Percentiles rank a stretch among this genome's conserved stretches.
Evolutionary conservation across 2,888 invertebrate genomes (phyloP).

Genomic region (Zelleria hepariella): DNA sequence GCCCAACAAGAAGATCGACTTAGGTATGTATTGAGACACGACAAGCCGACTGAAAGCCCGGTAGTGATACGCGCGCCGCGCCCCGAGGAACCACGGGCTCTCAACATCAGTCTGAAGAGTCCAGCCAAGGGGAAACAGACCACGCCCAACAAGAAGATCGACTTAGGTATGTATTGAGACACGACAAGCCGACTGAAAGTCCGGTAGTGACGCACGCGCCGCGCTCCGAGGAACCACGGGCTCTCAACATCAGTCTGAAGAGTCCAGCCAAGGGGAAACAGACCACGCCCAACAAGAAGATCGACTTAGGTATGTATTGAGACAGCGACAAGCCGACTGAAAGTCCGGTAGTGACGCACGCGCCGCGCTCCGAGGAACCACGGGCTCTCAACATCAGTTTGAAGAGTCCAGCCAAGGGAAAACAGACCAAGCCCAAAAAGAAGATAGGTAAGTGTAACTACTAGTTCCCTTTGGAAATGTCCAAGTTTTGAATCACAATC

Average conservation of each 20-base stretch:
- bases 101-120: constrained; percentile 48
- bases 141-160: constrained; percentile 67
- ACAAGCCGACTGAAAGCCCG: no score
- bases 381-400: constrained; percentile 42
- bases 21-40: constrained; percentile 63
- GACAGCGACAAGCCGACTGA: constrained; percentile 35
- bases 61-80: no score
- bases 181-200: no score
- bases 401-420: constrained; percentile 37
- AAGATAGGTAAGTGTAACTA: no score
- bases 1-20: constrained; percentile 69
- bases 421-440: constrained; percentile 47
- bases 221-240: constrained; percentile 20
- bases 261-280: constrained; percentile 35
- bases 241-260: constrained; percentile 46
- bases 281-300: constrained; percentile 58
- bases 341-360: constrained; percentile 14
- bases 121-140: constrained; percentile 31
- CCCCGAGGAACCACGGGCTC: constrained; percentile 21
- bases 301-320: constrained; percentile 73
- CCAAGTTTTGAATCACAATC: no score
- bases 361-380: constrained; percentile 16
- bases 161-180: constrained; percentile 69
- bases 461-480: no score
- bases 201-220: no score